phyloP scores from a whole-genome alignment of 2,888 invertebrate species.

The Eupeodes latifasciatus region DNA sequence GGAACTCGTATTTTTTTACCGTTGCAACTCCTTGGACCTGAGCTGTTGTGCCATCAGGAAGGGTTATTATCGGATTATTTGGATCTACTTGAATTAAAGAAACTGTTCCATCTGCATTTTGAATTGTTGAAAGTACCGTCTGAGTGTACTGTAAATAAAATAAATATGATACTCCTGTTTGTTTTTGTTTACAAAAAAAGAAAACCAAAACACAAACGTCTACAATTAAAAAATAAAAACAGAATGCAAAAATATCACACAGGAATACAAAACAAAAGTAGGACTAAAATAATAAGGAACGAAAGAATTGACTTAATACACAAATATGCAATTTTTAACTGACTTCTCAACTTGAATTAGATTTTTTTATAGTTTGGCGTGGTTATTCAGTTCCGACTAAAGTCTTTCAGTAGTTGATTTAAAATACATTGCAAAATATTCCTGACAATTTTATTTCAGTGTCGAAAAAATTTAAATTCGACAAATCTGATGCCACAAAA shows the following conservation, averaged over 20 bases:
- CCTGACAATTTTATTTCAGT: too few species aligned
- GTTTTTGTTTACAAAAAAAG: not conserved
- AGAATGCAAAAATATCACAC: not conserved
- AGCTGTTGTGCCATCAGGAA: conserved; percentile 97
- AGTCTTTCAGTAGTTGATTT: too few species aligned
- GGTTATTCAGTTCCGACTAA: too few species aligned
- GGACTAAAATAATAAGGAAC: not conserved
- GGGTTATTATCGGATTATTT: conserved; percentile 95
- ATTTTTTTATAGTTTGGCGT: too few species aligned
- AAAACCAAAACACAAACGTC: conserved; percentile 30
- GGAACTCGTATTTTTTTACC: conserved; percentile 77
- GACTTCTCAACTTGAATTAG: too few species aligned
- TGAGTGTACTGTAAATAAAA: conserved; percentile 89
- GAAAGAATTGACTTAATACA: too few species aligned
- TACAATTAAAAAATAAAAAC: conserved; percentile 18
- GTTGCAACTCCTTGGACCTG: conserved; percentile 91
- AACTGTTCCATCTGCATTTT: conserved; percentile 97
- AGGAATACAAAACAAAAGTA: not conserved
- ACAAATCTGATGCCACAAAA: not conserved
- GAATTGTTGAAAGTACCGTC: conserved; percentile 96
- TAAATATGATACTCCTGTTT: conserved; percentile 8
- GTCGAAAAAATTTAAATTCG: not conserved
- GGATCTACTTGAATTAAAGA: conserved; percentile 98
- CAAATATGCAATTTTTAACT: too few species aligned
- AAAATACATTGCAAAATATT: too few species aligned